phyloP scores from a whole-genome alignment of 1,140 invertebrate species.

The Heliothis subflexa region DNA sequence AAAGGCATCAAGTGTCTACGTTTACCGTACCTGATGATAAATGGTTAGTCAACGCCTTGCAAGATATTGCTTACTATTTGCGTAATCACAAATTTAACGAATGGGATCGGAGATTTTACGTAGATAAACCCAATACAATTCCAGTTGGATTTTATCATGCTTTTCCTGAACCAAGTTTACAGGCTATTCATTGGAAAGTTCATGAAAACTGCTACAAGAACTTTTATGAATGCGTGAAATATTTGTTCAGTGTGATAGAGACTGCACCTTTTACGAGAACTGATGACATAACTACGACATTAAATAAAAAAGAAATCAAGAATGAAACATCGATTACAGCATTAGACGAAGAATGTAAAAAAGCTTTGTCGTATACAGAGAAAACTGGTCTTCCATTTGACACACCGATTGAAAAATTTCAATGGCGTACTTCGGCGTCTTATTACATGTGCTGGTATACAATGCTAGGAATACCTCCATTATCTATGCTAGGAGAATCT shows the following conservation, averaged over 20 bases:
- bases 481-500: conserved; percentile 85
- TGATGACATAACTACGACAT: conserved; percentile 84
- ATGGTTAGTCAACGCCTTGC: conserved; percentile 63
- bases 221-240: conserved; percentile 86
- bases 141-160: conserved; percentile 69
- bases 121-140: conserved; percentile 56
- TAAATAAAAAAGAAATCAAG: conserved; percentile 73
- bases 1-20: conserved; percentile 6
- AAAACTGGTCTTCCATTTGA: conserved; percentile 85
- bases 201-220: conserved; percentile 85
- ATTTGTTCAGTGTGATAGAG: conserved; percentile 82
- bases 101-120: conserved; percentile 86
- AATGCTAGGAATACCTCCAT: conserved; percentile 85
- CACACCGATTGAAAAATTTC: conserved; percentile 86
- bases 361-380: conserved; percentile 77
- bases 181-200: conserved; percentile 88
- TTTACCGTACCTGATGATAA: conserved; percentile 56
- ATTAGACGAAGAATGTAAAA: conserved; percentile 84
- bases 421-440: conserved; percentile 88
- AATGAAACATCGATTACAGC: conserved; percentile 64
- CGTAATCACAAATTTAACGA: conserved; percentile 88
- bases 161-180: conserved; percentile 87
- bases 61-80: conserved; percentile 88
- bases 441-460: conserved; percentile 90
- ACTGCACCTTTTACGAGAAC: conserved; percentile 73